phyloP scores from a whole-genome alignment of 2,113 vertebrate species.

The Upupa epops region DNA sequence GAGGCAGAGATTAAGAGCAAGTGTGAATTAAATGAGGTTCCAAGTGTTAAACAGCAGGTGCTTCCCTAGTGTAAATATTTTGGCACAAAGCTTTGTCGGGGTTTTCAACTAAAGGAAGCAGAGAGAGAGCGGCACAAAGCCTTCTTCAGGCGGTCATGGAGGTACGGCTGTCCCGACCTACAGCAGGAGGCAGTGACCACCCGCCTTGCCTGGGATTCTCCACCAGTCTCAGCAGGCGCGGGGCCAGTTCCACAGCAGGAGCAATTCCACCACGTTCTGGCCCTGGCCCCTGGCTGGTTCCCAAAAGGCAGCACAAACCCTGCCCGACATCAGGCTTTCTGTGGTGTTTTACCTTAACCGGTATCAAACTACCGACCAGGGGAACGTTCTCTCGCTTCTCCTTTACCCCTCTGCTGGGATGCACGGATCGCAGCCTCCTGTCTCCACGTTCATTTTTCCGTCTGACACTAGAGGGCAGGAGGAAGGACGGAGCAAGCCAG shows the following conservation, averaged over 20 bases:
- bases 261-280: accelerated
- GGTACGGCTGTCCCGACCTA: not conserved
- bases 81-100: not conserved
- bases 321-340: not conserved
- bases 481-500: not conserved
- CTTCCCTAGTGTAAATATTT: not conserved
- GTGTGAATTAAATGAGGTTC: conserved; percentile 32
- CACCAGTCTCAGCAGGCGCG: too few species aligned
- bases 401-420: not conserved
- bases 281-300: accelerated
- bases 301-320: not conserved
- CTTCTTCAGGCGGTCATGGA: accelerated
- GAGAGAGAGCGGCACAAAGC: accelerated
- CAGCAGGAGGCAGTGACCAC: accelerated
- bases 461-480: conserved; percentile 54
- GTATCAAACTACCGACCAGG: not conserved
- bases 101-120: not conserved
- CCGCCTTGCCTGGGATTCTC: not conserved
- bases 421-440: not conserved
- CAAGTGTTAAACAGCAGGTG: not conserved
- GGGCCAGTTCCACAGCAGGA: not conserved
- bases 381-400: not conserved
- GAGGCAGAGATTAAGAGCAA: not conserved
- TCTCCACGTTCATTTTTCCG: not conserved
- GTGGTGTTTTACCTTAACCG: accelerated